phyloP scores from a whole-genome alignment of 2,888 invertebrate genomes.

The Amphipoea oculea region DNA sequence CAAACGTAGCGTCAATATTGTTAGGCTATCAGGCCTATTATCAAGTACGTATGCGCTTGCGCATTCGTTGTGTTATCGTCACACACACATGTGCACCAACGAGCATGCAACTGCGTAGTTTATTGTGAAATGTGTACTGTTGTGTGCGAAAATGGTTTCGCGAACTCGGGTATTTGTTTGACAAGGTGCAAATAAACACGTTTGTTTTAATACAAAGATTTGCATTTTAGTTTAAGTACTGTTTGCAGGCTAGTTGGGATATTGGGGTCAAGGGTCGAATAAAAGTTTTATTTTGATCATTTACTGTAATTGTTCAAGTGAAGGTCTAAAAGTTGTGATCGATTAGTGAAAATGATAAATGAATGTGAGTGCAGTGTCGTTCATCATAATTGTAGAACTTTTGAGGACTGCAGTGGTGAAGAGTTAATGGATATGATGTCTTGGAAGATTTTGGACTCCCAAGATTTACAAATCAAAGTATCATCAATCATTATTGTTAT shows the following conservation, averaged over 20 bases:
- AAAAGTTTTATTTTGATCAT: neutral
- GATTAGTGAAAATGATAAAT: neutral
- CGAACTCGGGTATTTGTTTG: constrained; percentile 59
- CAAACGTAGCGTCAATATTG: constrained; percentile 57
- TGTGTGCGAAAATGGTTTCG: constrained; percentile 69
- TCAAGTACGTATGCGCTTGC: constrained; percentile 74
- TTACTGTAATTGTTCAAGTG: constrained; percentile 11
- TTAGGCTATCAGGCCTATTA: constrained; percentile 73
- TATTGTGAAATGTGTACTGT: constrained; percentile 76
- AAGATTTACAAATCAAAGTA: neutral
- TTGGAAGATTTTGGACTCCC: neutral
- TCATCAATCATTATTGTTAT: neutral
- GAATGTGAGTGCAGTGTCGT: neutral
- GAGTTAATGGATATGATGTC: neutral
- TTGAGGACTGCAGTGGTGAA: neutral
- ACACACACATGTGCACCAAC: constrained; percentile 71
- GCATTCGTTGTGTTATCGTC: constrained; percentile 73
- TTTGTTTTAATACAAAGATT: constrained; percentile 27
- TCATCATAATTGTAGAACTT: neutral
- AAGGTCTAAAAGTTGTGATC: neutral
- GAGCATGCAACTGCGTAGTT: constrained; percentile 85
- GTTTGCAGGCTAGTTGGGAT: constrained; percentile 8
- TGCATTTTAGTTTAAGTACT: constrained; percentile 17
- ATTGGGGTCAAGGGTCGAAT: constrained; percentile 35
- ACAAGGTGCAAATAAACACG: constrained; percentile 53